Evolutionary conservation across 2,113 vertebrate genomes (phyloP), one percentile per base, ranked within the genome.

Genomic region (Pollachius pollachius): DNA sequence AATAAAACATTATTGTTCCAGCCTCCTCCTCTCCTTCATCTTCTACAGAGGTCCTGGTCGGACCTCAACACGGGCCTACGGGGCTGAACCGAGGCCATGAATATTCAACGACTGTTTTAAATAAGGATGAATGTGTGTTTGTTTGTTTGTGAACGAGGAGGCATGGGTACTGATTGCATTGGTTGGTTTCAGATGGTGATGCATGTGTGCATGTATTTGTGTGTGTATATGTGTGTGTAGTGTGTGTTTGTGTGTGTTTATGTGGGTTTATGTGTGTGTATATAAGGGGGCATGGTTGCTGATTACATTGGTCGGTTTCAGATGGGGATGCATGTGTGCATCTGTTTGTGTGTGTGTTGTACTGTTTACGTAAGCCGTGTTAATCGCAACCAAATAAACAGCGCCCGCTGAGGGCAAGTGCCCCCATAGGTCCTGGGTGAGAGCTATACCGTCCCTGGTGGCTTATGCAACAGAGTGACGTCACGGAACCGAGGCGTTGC

Each of bases 101-200:
- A 90, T 90, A 91, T 90, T 87, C 84, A 91, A 63, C 60, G 79
- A 75, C 62, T 65, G 72, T 64, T 27, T 54, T 21, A 72, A 37
- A 69, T 52, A 21, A 6, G 3, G 41, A 69, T 0, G 41, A 48
- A 13, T 48, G 15, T 57, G 67, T 0, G 60, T 57, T 16, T 48
- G 8, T 48, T 16, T 15, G 64, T 27, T 7, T 48, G 41, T 48
- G 41, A 11, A 3, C 12, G 41, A 48, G 41, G 41, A 9, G 41
- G 41, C 41, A 48, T 48, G 41, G 41, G 41, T 13, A 48, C 41
- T 48, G 52, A 68, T 84, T 84, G 84, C 81, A 64, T 84, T 48
- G 41, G 41, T 48, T 12, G 8, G 41, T 57, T 57, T 57, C 15
- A 73, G 48, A 69, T 52, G 18, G 8, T 6, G 41, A 68, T 0